These are phyloP conservation scores for Thera britannica DNA, from an alignment of 2,888 invertebrate genomes.

Conservation along the genomic window DNA sequence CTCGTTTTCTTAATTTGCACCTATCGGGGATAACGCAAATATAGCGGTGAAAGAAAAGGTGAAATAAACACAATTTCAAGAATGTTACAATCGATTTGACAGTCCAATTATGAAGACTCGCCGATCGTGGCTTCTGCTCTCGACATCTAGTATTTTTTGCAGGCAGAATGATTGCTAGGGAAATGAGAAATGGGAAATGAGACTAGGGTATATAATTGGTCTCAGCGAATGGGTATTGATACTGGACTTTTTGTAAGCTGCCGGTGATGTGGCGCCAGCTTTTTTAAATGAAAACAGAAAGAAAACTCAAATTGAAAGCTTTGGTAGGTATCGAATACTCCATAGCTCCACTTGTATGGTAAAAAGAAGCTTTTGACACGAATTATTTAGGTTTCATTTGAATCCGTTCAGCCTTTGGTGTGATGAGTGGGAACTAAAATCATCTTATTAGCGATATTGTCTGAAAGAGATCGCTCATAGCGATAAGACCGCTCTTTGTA, in stretches of 20 bases:
- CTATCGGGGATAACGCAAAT: not conserved
- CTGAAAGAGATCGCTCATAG: too few species aligned
- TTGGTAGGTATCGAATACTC: too few species aligned
- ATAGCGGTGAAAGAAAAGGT: not conserved
- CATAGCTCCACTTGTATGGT: too few species aligned
- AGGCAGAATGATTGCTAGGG: constrained; percentile 39
- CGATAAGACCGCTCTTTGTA: too few species aligned
- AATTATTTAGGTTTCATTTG: too few species aligned
- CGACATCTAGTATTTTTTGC: constrained; percentile 52
- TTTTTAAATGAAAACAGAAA: constrained; percentile 1
- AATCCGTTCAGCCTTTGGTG: too few species aligned
- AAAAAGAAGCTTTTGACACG: too few species aligned
- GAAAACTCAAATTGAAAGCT: too few species aligned
- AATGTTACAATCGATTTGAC: constrained; percentile 50
- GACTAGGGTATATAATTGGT: constrained; percentile 52
- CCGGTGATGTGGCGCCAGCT: constrained; percentile 6
- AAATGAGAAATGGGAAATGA: constrained; percentile 55
- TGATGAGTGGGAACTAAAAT: too few species aligned
- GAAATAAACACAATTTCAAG: constrained; percentile 26
- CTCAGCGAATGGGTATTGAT: constrained; percentile 53
- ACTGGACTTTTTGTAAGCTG: constrained; percentile 26
- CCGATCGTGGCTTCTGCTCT: constrained; percentile 47
- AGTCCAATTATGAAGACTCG: constrained; percentile 62
- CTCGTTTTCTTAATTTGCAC: too few species aligned
- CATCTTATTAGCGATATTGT: too few species aligned